Base-by-base conservation (phyloP, 2,888 invertebrate genomes). In the Nemotelus pantherinus region DNA sequence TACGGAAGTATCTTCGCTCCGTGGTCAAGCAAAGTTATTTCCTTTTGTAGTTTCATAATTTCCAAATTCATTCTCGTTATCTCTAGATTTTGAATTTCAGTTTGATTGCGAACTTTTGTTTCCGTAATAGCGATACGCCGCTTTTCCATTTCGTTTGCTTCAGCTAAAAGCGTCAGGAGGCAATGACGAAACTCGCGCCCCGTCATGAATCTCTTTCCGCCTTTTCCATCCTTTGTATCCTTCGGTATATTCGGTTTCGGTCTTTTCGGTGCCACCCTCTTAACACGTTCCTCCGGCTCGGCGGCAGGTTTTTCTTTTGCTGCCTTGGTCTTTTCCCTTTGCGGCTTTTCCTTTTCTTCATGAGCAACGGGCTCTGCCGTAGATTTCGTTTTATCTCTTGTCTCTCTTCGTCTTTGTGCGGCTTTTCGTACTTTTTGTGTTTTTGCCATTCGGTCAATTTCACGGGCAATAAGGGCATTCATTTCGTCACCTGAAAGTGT, bases 71-170 rank as follows among this genome's bases (percentile, higher is more conserved):
- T 74, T 39, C 74, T 60, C 7, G 74, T 74, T 41, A 74, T 74
- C 48, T 74, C 74, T 63, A 74, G 43, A 41, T 60, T 74, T 60
- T 74, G 74, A 3, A 74, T 74, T 74, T 74, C 74, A 53, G 74
- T 74, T 48, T 74, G 74, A 47, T 74, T 74, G 2, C 74, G 74
- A 41, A 74, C 74, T 50, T 74, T 74, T 48, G 74, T 74, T 25
- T 74, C 74, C 4, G 74, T 63, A 3, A 74, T 60, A 25, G 74
- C 74, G 43, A 74, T 74, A 3, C 74, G 74, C 2, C 74, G 74
- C 60, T 74, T 74, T 41, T 74, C 74, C 74, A 74, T 74, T 63
- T 74, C 74, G 50, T 74, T 74, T n/a, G 74, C 74, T 55, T 74
- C 74, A 10, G 60, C 41, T 41, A 74, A 41, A 2, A 74, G 48